A percentile compares a stretch with the other conserved stretches of the same genome.
Conservation (phyloP, 2,888 invertebrate genomes). For the Epistrophe eligans region DNA sequence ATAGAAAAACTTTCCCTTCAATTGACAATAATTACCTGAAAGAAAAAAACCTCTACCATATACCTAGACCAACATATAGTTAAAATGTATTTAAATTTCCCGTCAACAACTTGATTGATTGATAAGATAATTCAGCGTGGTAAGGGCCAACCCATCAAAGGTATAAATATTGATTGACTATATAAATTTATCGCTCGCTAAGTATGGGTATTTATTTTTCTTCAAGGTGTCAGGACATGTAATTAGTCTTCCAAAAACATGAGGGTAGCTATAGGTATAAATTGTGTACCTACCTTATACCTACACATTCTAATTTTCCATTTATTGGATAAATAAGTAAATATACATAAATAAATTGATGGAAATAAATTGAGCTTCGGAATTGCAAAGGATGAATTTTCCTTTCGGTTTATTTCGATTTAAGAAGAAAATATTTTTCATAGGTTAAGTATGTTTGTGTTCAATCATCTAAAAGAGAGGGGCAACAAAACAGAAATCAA, state of each 20-base stretch:
- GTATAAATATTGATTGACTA: background rate
- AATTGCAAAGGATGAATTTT: conserved; percentile 3
- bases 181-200: background rate
- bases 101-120: conserved; percentile 23
- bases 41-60: background rate
- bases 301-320: conserved; percentile 16
- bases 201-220: conserved; percentile 4
- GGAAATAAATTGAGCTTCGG: conserved; percentile 12
- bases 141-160: background rate
- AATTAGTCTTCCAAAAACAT: conserved; percentile 14
- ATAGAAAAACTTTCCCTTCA: background rate
- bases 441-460: background rate
- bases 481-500: background rate
- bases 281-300: background rate
- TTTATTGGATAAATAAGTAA: conserved; percentile 15
- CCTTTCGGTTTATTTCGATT: conserved; percentile 4
- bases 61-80: too few species aligned
- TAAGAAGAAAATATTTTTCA: background rate
- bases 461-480: background rate
- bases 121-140: conserved; percentile 16
- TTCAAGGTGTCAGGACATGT: conserved; percentile 9
- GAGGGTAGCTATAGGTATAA: background rate
- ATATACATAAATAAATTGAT: background rate
- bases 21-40: background rate
- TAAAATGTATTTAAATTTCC: conserved; percentile 13